Evolutionary conservation across 2,888 invertebrate species (phyloP).

Genomic region (Seira sanloemensis): DNA sequence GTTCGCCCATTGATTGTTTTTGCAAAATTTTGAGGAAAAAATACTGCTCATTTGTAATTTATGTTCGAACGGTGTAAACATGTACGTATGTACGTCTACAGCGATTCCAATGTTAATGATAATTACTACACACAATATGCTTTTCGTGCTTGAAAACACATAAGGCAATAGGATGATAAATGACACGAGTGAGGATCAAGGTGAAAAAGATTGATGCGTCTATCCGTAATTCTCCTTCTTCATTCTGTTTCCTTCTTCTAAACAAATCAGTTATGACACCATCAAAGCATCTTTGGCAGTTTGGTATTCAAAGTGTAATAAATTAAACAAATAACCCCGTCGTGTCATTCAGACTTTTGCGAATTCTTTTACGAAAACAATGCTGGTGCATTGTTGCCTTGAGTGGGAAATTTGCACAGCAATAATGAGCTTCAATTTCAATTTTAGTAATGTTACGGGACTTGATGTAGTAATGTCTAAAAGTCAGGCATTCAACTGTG

Average conservation of each 20-base stretch:
- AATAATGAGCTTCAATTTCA: not conserved
- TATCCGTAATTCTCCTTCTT: not conserved
- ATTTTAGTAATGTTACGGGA: not conserved
- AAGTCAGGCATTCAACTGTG: too few relatives aligned
- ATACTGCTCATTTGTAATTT: not conserved
- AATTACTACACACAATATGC: conserved; percentile 33
- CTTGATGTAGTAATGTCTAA: too few relatives aligned
- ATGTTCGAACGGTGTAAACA: conserved; percentile 7
- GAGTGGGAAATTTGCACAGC: not conserved
- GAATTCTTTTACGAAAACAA: not conserved
- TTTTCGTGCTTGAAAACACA: conserved; percentile 15
- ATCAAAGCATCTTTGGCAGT: not conserved
- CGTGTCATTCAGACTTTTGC: not conserved
- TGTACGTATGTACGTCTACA: conserved; percentile 1
- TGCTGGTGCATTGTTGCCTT: not conserved
- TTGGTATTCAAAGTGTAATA: conserved; percentile 3
- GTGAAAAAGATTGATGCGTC: conserved; percentile 39
- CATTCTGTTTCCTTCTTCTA: not conserved
- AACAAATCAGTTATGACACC: not conserved
- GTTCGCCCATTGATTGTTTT: too few relatives aligned
- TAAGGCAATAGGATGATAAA: not conserved
- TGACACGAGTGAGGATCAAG: conserved; percentile 16
- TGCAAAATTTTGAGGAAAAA: not conserved
- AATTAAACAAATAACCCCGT: not conserved
- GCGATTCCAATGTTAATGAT: conserved; percentile 53